Percentiles rank a stretch among this genome's conserved stretches.
Conservation (phyloP, 1,140 invertebrate species). For the Polypedilum pembai region DNA sequence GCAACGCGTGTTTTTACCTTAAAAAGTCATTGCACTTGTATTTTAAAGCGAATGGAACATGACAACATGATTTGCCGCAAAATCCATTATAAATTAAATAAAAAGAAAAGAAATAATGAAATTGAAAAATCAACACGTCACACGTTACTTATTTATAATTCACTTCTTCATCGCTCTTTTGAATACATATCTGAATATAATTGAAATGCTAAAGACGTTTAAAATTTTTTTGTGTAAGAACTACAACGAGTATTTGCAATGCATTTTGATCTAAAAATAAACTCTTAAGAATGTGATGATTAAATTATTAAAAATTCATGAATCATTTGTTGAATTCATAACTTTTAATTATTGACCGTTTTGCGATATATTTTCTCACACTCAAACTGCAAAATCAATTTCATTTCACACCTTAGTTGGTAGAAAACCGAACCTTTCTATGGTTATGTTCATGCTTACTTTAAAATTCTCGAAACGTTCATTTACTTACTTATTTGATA, state of each 20-base stretch:
- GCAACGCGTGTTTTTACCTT: background rate
- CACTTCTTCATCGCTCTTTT: background rate
- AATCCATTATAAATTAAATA: conserved; percentile 14
- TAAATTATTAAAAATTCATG: too few species aligned
- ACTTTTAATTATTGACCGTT: too few species aligned
- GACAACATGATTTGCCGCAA: background rate
- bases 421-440: too few species aligned
- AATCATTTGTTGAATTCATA: too few species aligned
- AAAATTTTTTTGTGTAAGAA: background rate
- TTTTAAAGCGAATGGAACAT: background rate
- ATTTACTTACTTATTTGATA: too few species aligned
- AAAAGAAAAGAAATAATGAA: conserved; percentile 1
- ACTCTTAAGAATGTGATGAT: too few species aligned
- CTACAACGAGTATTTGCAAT: too few species aligned
- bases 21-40: conserved; percentile 10
- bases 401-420: too few species aligned
- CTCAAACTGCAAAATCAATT: too few species aligned
- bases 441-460: too few species aligned
- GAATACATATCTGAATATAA: background rate
- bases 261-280: background rate
- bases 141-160: background rate
- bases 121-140: background rate
- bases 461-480: too few species aligned
- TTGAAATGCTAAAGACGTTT: conserved; percentile 2
- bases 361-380: too few species aligned